Percentiles rank a stretch among this genome's conserved stretches.
Evolutionary conservation across 1,140 invertebrate species (phyloP).

Genomic region (Aphidius ervi): DNA sequence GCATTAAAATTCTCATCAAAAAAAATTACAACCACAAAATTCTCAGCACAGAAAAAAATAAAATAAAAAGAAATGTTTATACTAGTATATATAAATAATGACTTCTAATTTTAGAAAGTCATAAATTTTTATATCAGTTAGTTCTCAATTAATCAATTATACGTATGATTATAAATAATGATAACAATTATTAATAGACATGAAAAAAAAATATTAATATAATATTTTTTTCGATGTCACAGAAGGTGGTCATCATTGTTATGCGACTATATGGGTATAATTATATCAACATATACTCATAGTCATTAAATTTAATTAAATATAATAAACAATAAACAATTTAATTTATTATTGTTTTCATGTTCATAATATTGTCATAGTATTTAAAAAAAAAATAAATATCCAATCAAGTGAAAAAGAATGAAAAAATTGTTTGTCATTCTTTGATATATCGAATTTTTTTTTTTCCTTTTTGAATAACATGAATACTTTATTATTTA

Average conservation of each 20-base stretch:
- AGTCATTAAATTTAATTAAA: slow-evolving; percentile 52
- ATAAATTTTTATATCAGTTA: no score
- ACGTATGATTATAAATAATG: no score
- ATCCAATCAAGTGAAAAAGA: background rate
- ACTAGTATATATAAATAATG: no score
- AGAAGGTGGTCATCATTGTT: slow-evolving; percentile 42
- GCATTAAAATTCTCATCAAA: no score
- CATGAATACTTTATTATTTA: background rate
- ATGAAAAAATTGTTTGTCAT: slow-evolving; percentile 9
- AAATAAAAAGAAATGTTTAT: no score
- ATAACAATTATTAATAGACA: no score
- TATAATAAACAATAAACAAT: slow-evolving; percentile 34
- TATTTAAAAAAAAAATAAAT: slow-evolving; percentile 14
- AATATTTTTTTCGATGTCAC: slow-evolving; percentile 20
- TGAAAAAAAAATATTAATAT: no score
- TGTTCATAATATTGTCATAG: slow-evolving; percentile 13
- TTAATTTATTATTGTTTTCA: slow-evolving; percentile 33
- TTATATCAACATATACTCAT: slow-evolving; percentile 37
- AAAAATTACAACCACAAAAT: no score
- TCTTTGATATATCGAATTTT: background rate
- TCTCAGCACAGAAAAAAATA: no score
- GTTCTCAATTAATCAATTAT: no score
- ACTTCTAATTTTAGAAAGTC: no score
- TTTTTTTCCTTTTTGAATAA: slow-evolving; percentile 14
- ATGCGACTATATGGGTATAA: background rate